These are phyloP conservation scores for Ameiurus melas DNA, from an alignment of 2,113 vertebrate species.

Conservation along the genomic window DNA sequence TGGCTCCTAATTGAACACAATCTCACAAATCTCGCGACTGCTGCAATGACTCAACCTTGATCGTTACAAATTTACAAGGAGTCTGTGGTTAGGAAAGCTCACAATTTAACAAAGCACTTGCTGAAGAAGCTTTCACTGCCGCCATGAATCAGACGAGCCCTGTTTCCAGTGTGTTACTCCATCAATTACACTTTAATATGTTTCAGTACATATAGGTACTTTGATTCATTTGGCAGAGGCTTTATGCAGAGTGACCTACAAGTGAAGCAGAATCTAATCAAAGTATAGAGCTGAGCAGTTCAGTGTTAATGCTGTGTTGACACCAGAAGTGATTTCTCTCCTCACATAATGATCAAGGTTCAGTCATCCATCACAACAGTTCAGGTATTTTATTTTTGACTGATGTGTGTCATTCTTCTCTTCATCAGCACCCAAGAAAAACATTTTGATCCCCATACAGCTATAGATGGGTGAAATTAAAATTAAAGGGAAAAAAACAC, in stretches of 20 bases:
- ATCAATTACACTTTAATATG: background rate
- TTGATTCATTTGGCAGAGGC: background rate
- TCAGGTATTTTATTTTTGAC: background rate
- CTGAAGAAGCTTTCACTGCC: background rate
- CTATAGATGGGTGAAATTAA: background rate
- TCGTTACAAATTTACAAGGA: conserved; percentile 7
- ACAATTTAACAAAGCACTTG: conserved; percentile 4
- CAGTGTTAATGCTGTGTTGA: background rate
- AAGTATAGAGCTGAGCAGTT: background rate
- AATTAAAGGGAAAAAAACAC: background rate
- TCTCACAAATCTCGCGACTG: conserved; percentile 11
- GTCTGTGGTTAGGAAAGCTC: conserved; percentile 7
- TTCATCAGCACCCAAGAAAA: background rate
- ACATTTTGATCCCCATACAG: background rate
- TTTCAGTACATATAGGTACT: background rate
- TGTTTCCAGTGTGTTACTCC: background rate
- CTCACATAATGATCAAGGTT: background rate
- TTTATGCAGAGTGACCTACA: background rate
- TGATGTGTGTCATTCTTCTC: background rate
- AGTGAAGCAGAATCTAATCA: background rate
- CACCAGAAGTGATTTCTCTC: background rate
- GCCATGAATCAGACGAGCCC: background rate
- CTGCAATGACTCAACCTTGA: conserved; percentile 12
- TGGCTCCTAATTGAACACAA: conserved; percentile 27
- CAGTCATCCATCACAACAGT: background rate